A percentile compares a stretch with the other conserved stretches of the same genome.
These are phyloP conservation scores for Ganaspis sp. DNA, from an alignment of 1,140 invertebrate species.

Conservation along the genomic window DNA sequence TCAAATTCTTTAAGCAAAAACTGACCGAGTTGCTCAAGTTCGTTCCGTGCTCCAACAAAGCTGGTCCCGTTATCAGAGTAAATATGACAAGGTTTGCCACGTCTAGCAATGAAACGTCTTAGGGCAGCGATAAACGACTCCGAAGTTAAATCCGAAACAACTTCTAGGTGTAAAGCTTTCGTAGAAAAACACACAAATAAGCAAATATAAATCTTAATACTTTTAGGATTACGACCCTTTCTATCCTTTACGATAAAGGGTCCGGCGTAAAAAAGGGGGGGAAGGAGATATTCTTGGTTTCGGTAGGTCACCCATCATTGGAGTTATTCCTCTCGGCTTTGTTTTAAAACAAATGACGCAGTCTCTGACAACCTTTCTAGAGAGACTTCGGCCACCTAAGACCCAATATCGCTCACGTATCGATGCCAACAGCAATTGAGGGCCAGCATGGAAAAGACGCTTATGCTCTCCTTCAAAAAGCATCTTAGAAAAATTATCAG, in stretches of 20 bases:
- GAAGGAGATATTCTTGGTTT: background rate
- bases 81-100: conserved; percentile 51
- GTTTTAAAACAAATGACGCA: conserved; percentile 40
- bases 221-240: conserved; percentile 38
- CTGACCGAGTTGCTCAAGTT: conserved; percentile 48
- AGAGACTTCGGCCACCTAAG: conserved; percentile 21
- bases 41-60: conserved; percentile 59
- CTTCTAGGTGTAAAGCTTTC: conserved; percentile 61
- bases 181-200: conserved; percentile 38
- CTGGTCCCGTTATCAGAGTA: conserved; percentile 67
- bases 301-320: conserved; percentile 49
- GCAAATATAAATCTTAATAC: conserved; percentile 39
- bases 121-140: conserved; percentile 56
- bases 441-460: conserved; percentile 59
- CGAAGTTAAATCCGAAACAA: conserved; percentile 56
- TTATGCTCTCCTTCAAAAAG: background rate
- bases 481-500: background rate
- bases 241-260: conserved; percentile 61
- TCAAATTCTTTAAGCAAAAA: conserved; percentile 25
- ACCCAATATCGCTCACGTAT: conserved; percentile 42
- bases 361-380: conserved; percentile 4
- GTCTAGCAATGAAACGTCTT: conserved; percentile 51
- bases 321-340: conserved; percentile 33
- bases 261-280: conserved; percentile 63
- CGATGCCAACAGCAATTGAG: conserved; percentile 32